Base-by-base conservation (phyloP, 1,140 invertebrate genomes). In the Lordiphosa clarofinis region DNA sequence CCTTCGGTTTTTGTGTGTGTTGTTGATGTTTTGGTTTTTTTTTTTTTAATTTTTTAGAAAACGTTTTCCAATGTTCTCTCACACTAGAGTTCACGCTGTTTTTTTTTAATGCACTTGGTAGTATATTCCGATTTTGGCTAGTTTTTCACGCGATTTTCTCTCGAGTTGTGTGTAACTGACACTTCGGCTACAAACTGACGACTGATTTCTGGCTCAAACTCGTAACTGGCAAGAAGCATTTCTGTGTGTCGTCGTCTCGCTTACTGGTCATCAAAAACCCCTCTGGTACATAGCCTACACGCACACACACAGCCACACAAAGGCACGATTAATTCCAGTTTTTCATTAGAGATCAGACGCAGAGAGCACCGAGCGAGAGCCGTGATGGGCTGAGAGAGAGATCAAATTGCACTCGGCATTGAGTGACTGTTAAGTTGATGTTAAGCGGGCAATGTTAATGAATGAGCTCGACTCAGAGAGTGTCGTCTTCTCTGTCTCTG, bases 161-260 rank as follows among this genome's bases (percentile, higher is more conserved):
- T 28, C 60, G 61, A 73, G 24, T 28, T 73, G 66, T 84, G 56
- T 74, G 76, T 86, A 79, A 72, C 79, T 86, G 71, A 75, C 84
- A 84, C 84, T 73, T 87, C 76, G 84, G 73, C 76, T 69, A 84
- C 84, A 84, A 63, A 73, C 82, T 69, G 76, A 86, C 76, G 84
- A 87, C 84, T 87, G 84, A 87, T 72, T 87, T 87, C 69, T 75
- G 56, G 59, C 67, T 72, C 61, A 69, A 61, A 66, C 55, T 61
- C 55, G 67, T 63, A 64, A 61, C 73, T 75, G 78, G 72, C 64
- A 87, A 84, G 84, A 87, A 87, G 84, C 76, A 76, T 87, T 82
- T 70, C 60, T 75, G 71, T 81, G 75, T 62, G 66, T 59, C 52
- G 55, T 56, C 49, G 49, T 37, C 35, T 19, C 36, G 33, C 33